These are phyloP conservation scores for Hydra vulgaris DNA, from an alignment of 30 jellyfish, hydroid and myxozoan species.

Conservation along the genomic window DNA sequence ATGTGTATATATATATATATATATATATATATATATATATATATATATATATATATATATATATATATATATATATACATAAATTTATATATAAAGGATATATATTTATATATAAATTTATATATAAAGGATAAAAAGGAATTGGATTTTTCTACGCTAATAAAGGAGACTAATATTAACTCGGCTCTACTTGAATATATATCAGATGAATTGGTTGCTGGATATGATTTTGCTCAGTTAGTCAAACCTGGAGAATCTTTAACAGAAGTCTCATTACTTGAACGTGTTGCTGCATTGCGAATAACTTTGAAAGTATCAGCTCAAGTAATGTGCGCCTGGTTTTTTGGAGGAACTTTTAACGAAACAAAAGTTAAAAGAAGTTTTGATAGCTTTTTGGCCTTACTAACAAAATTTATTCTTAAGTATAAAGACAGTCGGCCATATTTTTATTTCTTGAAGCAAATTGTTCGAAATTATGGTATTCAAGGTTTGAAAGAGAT, in stretches of 20 bases:
- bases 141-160: neutral
- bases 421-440: slow-evolving; percentile 9
- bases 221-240: neutral
- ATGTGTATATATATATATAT: no score
- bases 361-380: neutral
- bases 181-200: neutral
- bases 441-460: slow-evolving; percentile 6
- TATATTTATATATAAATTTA: no score
- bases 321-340: neutral
- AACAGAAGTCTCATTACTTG: neutral
- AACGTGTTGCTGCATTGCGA: neutral
- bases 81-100: no score
- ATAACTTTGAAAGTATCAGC: neutral
- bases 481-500: neutral
- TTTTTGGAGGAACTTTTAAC: neutral
- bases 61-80: no score
- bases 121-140: neutral
- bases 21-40: no score
- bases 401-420: neutral
- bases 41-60: no score
- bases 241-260: neutral
- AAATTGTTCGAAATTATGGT: slow-evolving; percentile 11
- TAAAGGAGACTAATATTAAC: neutral
- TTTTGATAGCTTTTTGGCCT: neutral
- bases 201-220: neutral